These are phyloP conservation scores for Paraplagusia blochii DNA, from an alignment of 2,113 vertebrate genomes.

Conservation along the genomic window DNA sequence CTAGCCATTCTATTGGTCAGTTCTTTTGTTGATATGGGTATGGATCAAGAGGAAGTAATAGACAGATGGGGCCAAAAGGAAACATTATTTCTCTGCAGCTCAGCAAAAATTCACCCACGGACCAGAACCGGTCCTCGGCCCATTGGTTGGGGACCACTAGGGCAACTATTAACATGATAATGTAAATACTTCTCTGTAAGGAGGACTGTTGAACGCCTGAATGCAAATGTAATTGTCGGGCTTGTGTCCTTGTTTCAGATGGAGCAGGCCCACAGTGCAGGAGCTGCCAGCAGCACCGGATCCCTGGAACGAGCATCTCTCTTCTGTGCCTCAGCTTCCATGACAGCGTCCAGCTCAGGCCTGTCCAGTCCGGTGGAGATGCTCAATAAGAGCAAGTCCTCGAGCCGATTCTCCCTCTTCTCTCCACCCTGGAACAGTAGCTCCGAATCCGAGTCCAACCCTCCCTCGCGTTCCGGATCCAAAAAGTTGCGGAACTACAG, in stretches of 20 bases:
- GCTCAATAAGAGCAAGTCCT: slow-evolving; percentile 71
- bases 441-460: slow-evolving; percentile 74
- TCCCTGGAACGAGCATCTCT: slow-evolving; percentile 72
- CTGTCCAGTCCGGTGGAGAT: slow-evolving; percentile 67
- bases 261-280: slow-evolving; percentile 77
- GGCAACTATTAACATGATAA: no score
- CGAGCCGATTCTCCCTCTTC: slow-evolving; percentile 77
- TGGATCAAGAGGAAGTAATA: no score
- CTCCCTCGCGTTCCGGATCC: slow-evolving; percentile 66
- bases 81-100: no score
- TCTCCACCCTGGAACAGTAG: slow-evolving; percentile 70
- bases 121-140: no score
- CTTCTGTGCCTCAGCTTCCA: slow-evolving; percentile 70
- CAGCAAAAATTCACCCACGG: no score
- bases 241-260: slow-evolving; percentile 61
- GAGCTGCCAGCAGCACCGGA: slow-evolving; percentile 70
- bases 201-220: no score
- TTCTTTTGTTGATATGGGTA: no score
- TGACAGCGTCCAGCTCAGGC: slow-evolving; percentile 43
- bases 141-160: no score
- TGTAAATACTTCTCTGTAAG: no score
- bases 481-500: slow-evolving; percentile 73
- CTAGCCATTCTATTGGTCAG: no score
- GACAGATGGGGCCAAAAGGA: no score
- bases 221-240: neutral